Base-by-base conservation (phyloP, 2,113 vertebrate species). In the Genyomyrus donnyi region DNA sequence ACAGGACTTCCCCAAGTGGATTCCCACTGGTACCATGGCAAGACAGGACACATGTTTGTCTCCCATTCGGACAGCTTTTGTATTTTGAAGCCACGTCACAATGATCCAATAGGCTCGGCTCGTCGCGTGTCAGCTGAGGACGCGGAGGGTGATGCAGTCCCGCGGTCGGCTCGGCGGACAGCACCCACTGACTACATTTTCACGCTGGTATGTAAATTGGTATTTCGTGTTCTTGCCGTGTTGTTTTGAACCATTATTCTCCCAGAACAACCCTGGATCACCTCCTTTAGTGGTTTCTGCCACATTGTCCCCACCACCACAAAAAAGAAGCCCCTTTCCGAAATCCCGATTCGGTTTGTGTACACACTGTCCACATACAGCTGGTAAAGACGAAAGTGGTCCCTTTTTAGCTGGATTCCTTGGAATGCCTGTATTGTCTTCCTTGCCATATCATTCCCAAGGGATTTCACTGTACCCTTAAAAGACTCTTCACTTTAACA, bases 141-240 rank as follows among this genome's bases (percentile, higher is more conserved):
- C 66, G 46, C 5, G 31, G 88, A 52, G 74, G 45, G 74, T 42
- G 35, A n/a, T 11, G 50, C 39, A 19, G 89, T 58, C 7, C 13
- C 53, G 19, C 13, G 49, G 89, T 27, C 50, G 5, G 39, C 24
- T 27, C 39, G 1, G 80, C 5, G 42, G 50, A 58, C 3, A 8
- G 19, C 2, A 9, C 70, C 62, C 27, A 13, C 58, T 56, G 42
- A 4, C 87, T 58, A 39, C 24, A 24, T 88, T 58, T 66, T 19
- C 39, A 35, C 13, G 46, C 21, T 17, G 88, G 70, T 52, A 89
- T 80, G 46, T 80, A 89, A 89, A 89, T 89, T 89, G 88, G 70
- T 80, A 35, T 80, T 49, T 66, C 27, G 74, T n/a, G 3, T 21
- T 31, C 66, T 89, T 74, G 5, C 5, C 5, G 17, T 89, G 48